A percentile compares a stretch with the other conserved stretches of the same genome.
Evolutionary conservation across 2,888 invertebrate species (phyloP).

Genomic region (Rhodophaea formosa): DNA sequence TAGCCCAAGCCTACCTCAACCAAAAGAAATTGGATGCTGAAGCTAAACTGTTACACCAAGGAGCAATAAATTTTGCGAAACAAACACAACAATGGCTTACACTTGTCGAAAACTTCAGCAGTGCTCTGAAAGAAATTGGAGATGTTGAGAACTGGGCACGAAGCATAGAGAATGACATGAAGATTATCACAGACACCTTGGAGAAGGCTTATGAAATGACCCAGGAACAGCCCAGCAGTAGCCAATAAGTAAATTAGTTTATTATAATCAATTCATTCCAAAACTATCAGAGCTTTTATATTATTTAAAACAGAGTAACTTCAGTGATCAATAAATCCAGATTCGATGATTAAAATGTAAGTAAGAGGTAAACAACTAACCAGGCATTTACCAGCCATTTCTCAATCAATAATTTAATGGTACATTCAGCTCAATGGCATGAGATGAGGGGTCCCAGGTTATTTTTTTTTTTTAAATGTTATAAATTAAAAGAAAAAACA

Average conservation of each 20-base stretch:
- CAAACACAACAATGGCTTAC: constrained; percentile 99
- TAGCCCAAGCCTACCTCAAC: constrained; percentile 98
- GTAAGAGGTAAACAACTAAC: no score
- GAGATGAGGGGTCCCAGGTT: no score
- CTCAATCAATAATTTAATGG: no score
- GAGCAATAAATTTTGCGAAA: constrained; percentile 96
- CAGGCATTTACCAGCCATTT: no score
- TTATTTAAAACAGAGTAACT: not conserved
- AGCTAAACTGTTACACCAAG: constrained; percentile 96
- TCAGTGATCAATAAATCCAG: no score
- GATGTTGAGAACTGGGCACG: constrained; percentile 99
- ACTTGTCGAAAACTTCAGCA: constrained; percentile 92
- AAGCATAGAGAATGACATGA: constrained; percentile 97
- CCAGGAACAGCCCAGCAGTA: constrained; percentile 45
- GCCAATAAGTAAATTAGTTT: not conserved
- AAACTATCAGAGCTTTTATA: not conserved
- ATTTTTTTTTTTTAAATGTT: no score
- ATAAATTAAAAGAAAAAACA: no score
- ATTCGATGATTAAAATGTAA: no score
- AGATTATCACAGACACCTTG: constrained; percentile 93
- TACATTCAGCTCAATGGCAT: no score
- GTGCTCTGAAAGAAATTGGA: constrained; percentile 96
- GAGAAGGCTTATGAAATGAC: constrained; percentile 95
- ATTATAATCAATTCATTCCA: not conserved
- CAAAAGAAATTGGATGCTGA: constrained; percentile 98